Base-by-base conservation (phyloP, 2,113 vertebrate genomes). In the Pipra filicauda region DNA sequence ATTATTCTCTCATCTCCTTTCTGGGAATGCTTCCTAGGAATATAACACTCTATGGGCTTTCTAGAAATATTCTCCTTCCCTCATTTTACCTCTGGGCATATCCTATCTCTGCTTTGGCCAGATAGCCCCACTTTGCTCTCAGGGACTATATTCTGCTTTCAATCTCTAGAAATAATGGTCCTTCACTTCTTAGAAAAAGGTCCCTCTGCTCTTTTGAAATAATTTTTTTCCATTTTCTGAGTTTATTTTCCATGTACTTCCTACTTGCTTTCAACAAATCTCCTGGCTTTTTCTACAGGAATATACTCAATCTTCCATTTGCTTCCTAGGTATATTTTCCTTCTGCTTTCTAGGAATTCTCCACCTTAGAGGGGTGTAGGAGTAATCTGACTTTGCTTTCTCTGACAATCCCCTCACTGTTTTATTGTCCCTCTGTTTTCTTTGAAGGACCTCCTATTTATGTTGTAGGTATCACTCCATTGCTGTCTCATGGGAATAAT, bases 391-490 rank as follows among this genome's bases (percentile, higher is more conserved):
- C 20, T 76, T 59, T 67, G 35, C 13, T 31, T 75, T 86, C 31
- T 35, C 13, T 76, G 35, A 31, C 31, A 58, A 30, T 59, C 6
- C 6, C 27, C 3, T 74, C 9, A 51, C n/a, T 55, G 48, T 48
- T 74, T 66, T 54, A 54, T 54, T 54, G 1, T 5, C 17, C 6
- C 12, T 28, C 12, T 26, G 24, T 5, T 49, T 75, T 75, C 30
- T 66, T 58, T n/a, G 28, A 75, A 67, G 70, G 57, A 26, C 12
- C 16, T 35, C 5, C 16, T 15, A 23, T 49, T 58, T 49, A 49
- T 1, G 3, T 35, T 41, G 8, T 30, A 75, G n/a, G 4, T 57
- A 30, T 58, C 6, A 2, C 35, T 66, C 12, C 0, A 0, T 39
- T 10, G 4, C 61, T 39, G 12, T 49, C 66, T 67, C 26, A 35